phyloP scores from a whole-genome alignment of 35 echinoderm and acorn worm species.

The Heliocidaris tuberculata region DNA sequence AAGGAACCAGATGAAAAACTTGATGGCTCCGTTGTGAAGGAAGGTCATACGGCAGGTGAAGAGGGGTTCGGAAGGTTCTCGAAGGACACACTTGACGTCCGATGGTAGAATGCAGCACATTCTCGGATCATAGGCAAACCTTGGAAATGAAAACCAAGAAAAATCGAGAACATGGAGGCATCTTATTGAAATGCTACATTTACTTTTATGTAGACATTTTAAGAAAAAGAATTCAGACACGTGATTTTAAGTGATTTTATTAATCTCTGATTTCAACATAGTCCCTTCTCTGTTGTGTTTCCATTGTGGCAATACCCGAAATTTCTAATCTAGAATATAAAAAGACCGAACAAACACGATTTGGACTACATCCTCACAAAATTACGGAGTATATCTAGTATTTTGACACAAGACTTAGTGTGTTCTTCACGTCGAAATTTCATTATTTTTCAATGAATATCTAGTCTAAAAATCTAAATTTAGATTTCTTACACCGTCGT shows the following conservation, averaged over 20 bases:
- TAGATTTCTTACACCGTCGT: constrained; percentile 2
- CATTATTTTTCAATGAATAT: neutral
- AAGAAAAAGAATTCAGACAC: no score
- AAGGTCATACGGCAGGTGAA: constrained; percentile 61
- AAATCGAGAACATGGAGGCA: neutral
- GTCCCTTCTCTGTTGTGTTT: no score
- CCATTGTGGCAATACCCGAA: no score
- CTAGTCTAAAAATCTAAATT: neutral
- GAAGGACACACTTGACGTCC: neutral
- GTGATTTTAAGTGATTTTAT: neutral
- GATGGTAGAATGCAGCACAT: constrained; percentile 43
- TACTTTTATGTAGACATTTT: no score
- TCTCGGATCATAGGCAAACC: constrained; percentile 47
- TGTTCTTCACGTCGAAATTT: no score
- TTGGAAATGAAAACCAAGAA: neutral
- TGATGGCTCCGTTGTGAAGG: constrained; percentile 59
- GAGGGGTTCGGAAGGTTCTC: constrained; percentile 56
- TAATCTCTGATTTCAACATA: neutral
- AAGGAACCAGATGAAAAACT: constrained; percentile 73
- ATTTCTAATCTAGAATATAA: neutral
- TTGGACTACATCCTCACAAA: neutral
- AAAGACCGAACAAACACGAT: neutral
- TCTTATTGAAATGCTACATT: no score
- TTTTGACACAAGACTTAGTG: no score
- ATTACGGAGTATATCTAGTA: neutral